These are phyloP conservation scores for Lamprologus tigripictilis DNA, from an alignment of 2,113 vertebrate species.

Conservation along the genomic window DNA sequence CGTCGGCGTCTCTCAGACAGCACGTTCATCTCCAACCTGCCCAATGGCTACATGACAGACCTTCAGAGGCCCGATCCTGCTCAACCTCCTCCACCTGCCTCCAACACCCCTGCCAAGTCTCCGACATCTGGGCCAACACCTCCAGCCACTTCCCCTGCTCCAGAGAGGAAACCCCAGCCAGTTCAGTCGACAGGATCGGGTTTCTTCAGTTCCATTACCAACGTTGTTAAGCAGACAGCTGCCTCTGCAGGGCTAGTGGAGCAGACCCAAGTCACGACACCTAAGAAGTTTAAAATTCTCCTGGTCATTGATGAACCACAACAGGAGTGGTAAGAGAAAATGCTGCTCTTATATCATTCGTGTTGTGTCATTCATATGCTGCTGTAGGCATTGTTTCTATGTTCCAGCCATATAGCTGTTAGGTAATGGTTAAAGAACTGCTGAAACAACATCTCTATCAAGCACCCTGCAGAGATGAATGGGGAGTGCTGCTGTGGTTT, in stretches of 20 bases:
- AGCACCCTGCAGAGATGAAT: slow-evolving; percentile 21
- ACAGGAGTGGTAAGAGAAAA: slow-evolving; percentile 85
- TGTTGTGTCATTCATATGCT: background rate
- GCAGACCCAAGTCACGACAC: slow-evolving; percentile 71
- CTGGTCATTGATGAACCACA: slow-evolving; percentile 87
- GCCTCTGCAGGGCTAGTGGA: slow-evolving; percentile 82
- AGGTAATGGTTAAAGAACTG: background rate
- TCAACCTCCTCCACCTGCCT: slow-evolving; percentile 55
- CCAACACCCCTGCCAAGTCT: slow-evolving; percentile 58
- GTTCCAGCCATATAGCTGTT: background rate
- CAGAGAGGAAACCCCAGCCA: slow-evolving; percentile 63
- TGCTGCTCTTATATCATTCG: background rate
- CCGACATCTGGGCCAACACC: slow-evolving; percentile 53
- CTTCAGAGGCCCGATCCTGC: slow-evolving; percentile 78
- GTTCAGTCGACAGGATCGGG: slow-evolving; percentile 66
- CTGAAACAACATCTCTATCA: background rate
- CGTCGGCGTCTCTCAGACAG: slow-evolving; percentile 92
- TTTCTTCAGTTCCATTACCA: slow-evolving; percentile 93
- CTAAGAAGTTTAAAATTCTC: slow-evolving; percentile 85
- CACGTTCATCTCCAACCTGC: slow-evolving; percentile 93
- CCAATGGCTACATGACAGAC: slow-evolving; percentile 94
- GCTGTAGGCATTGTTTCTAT: background rate
- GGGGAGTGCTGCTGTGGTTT: background rate
- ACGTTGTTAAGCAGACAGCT: slow-evolving; percentile 91
- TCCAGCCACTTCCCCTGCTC: slow-evolving; percentile 62